phyloP scores from a whole-genome alignment of 92 coral and sea anemone genomes.

The Paragorgia papillata region DNA sequence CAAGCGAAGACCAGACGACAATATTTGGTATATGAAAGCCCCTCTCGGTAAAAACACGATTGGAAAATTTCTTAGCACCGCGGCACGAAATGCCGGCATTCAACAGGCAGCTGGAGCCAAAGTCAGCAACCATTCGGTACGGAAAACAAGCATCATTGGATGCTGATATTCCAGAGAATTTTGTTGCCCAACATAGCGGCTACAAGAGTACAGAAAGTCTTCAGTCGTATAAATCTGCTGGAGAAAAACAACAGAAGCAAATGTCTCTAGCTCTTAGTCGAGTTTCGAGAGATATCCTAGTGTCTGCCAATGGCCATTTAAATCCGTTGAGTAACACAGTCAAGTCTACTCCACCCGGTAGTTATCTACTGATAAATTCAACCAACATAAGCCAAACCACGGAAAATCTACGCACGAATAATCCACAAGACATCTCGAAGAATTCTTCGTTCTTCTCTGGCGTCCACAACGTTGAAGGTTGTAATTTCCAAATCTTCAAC shows the following conservation, averaged over 20 bases:
- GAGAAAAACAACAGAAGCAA: conserved; percentile 26
- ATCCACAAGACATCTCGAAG: too few relatives aligned
- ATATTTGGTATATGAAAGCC: conserved; percentile 49
- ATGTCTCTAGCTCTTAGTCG: conserved; percentile 30
- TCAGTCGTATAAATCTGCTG: conserved; percentile 49
- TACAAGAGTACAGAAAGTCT: conserved; percentile 44
- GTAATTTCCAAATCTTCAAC: too few relatives aligned
- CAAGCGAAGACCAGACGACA: conserved; percentile 24
- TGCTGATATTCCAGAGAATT: conserved; percentile 52
- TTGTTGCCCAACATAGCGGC: too few relatives aligned
- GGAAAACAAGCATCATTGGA: conserved; percentile 55
- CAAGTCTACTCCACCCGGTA: background rate
- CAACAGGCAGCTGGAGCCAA: conserved; percentile 21
- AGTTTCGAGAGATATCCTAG: background rate
- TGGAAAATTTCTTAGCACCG: conserved; percentile 47
- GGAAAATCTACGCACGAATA: too few relatives aligned
- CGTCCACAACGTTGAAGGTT: too few relatives aligned
- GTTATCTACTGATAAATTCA: background rate
- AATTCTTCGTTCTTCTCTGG: too few relatives aligned
- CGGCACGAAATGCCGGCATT: conserved; percentile 39
- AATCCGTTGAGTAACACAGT: background rate
- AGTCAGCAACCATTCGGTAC: conserved; percentile 46
- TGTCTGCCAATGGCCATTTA: too few relatives aligned
- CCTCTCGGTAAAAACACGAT: conserved; percentile 53
- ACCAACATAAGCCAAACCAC: too few relatives aligned